Evolutionary conservation across 2,113 vertebrate genomes (phyloP).

Genomic region (Odobenus rosmarus): DNA sequence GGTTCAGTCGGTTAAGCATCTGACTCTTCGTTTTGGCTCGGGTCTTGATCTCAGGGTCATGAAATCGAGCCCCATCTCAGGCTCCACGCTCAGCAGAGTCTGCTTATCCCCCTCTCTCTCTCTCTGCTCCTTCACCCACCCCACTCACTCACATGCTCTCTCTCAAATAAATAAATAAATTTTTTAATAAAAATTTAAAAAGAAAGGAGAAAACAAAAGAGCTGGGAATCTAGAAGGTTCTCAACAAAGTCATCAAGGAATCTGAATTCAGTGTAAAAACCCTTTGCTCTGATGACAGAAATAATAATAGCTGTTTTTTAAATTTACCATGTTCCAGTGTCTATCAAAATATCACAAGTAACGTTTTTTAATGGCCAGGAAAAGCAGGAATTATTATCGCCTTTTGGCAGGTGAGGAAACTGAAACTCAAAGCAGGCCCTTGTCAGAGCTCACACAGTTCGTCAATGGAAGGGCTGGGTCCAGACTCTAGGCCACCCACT

Average conservation of each 20-base stretch:
- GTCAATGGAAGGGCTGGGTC: neutral
- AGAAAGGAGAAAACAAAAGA: neutral
- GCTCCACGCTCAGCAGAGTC: no score
- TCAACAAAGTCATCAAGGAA: neutral
- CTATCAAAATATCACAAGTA: constrained; percentile 45
- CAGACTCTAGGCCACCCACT: neutral
- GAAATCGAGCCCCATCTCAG: no score
- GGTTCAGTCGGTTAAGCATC: no score
- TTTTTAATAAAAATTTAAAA: neutral
- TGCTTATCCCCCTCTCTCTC: no score
- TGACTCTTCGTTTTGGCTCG: no score
- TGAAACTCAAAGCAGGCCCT: neutral
- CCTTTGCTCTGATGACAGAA: neutral
- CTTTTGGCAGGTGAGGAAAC: constrained; percentile 7
- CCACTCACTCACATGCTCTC: no score
- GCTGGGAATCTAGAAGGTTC: neutral
- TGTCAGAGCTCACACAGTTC: neutral
- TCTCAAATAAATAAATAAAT: neutral
- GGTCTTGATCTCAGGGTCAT: no score
- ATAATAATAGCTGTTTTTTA: neutral
- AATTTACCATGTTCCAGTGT: neutral
- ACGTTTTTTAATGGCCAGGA: constrained; percentile 41
- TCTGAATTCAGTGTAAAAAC: neutral
- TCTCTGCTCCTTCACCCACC: no score
- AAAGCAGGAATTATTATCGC: neutral